Evolutionary conservation across 2,113 vertebrate species (phyloP).

Genomic region (Leucoraja erinaceus): DNA sequence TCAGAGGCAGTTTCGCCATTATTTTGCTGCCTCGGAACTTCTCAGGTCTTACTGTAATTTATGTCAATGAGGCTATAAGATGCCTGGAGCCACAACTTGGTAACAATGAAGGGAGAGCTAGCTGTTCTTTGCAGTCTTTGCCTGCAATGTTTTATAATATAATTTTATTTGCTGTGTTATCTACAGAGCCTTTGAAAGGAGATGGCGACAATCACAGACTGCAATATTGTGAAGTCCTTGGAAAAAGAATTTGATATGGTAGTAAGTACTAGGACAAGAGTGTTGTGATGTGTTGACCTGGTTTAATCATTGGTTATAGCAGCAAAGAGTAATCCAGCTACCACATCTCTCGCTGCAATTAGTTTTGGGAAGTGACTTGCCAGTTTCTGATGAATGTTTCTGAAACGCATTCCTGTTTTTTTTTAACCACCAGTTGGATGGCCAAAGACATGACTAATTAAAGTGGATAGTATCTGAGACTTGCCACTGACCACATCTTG

Average conservation of each 20-base stretch:
- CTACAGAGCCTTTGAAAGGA: neutral
- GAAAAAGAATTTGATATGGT: constrained; percentile 2
- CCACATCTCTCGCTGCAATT: too few relatives aligned
- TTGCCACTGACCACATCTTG: neutral
- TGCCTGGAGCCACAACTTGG: neutral
- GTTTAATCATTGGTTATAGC: neutral
- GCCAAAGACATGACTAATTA: neutral
- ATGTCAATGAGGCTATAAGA: neutral
- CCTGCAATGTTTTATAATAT: neutral
- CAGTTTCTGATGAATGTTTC: neutral
- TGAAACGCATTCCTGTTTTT: neutral
- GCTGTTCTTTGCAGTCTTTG: neutral
- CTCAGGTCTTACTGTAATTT: neutral
- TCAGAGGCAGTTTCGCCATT: too few relatives aligned
- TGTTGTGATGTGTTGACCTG: neutral
- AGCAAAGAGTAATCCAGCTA: too few relatives aligned
- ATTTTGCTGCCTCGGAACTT: too few relatives aligned
- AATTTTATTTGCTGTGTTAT: neutral
- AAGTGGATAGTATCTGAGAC: neutral
- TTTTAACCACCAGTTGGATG: neutral
- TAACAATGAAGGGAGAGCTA: neutral
- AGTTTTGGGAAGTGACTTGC: neutral
- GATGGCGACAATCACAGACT: neutral
- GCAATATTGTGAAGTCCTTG: constrained; percentile 22
- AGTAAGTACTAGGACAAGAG: constrained; percentile 4